Percentiles rank a stretch among this genome's conserved stretches.
These are phyloP conservation scores for Cremastobaeus sp. DNA, from an alignment of 2,888 invertebrate genomes.

Conservation along the genomic window DNA sequence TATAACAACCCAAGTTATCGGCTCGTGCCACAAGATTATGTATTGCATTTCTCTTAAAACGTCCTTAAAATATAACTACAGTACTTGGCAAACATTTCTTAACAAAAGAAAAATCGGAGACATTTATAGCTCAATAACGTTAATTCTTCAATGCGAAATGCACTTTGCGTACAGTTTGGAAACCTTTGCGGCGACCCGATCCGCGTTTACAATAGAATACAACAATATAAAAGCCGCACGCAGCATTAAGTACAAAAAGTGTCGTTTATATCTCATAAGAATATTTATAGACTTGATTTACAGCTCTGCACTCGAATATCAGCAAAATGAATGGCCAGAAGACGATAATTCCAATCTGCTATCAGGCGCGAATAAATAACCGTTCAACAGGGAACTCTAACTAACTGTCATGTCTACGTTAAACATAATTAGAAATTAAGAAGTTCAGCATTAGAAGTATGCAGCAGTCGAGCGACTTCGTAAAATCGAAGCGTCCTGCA, in stretches of 20 bases:
- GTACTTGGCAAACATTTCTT: slow-evolving; percentile 8
- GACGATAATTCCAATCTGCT: no score
- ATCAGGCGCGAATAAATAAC: slow-evolving; percentile 42
- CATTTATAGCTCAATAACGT: slow-evolving; percentile 4
- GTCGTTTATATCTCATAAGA: slow-evolving; percentile 19
- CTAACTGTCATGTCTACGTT: no score
- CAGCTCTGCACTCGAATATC: slow-evolving; percentile 1
- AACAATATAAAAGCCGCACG: no score
- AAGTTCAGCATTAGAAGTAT: no score
- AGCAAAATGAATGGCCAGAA: not conserved
- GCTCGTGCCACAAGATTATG: no score
- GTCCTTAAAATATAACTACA: slow-evolving; percentile 1
- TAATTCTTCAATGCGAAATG: slow-evolving; percentile 9
- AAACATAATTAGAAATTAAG: no score
- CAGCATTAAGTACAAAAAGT: no score
- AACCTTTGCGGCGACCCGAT: slow-evolving; percentile 6
- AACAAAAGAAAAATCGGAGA: slow-evolving; percentile 12
- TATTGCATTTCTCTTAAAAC: slow-evolving; percentile 14
- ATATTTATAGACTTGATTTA: slow-evolving; percentile 20
- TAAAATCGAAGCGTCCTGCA: slow-evolving; percentile 53
- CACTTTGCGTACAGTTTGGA: slow-evolving; percentile 9
- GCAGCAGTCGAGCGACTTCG: slow-evolving; percentile 48
- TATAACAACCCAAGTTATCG: slow-evolving; percentile 20
- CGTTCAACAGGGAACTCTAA: no score
- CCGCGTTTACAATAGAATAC: no score